A percentile compares a stretch with the other conserved stretches of the same genome.
Conservation (phyloP, 2,797 vertebrate genomes). For the Chaenodraco wilsoni region DNA sequence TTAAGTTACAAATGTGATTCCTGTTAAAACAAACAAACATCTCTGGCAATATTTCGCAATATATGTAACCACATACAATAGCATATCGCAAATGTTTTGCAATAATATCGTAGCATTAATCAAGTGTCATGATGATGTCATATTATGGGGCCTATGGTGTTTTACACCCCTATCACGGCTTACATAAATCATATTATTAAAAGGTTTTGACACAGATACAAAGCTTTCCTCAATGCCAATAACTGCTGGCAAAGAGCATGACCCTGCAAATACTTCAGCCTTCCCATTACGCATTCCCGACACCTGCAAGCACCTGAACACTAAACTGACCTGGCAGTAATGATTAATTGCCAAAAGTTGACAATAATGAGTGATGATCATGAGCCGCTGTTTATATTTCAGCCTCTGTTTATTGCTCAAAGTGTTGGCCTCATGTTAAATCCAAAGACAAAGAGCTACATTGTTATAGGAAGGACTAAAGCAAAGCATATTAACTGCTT, state of each 20-base stretch:
- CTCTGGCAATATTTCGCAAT: too few species aligned
- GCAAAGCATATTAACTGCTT: slow-evolving; percentile 17
- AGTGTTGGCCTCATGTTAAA: slow-evolving; percentile 16
- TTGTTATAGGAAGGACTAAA: slow-evolving; percentile 28
- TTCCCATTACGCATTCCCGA: neutral
- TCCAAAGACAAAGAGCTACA: neutral
- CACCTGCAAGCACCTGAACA: slow-evolving; percentile 10
- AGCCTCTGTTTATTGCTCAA: slow-evolving; percentile 35
- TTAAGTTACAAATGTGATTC: neutral
- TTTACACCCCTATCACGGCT: neutral
- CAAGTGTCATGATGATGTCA: too few species aligned
- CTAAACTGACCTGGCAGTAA: slow-evolving; percentile 2
- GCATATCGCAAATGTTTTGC: too few species aligned
- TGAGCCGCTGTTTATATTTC: slow-evolving; percentile 31
- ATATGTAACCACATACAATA: too few species aligned
- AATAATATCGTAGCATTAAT: too few species aligned
- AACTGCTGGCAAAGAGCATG: neutral
- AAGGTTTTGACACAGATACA: neutral
- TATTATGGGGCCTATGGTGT: too few species aligned
- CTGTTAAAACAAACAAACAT: too few species aligned
- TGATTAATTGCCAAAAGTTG: slow-evolving; percentile 5
- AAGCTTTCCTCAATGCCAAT: neutral
- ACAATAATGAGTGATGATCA: slow-evolving; percentile 39
- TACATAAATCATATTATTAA: neutral
- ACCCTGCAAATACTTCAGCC: slow-evolving; percentile 11